These are phyloP conservation scores for Oasisia sp. DNA, from an alignment of 2,888 invertebrate genomes.

Conservation along the genomic window DNA sequence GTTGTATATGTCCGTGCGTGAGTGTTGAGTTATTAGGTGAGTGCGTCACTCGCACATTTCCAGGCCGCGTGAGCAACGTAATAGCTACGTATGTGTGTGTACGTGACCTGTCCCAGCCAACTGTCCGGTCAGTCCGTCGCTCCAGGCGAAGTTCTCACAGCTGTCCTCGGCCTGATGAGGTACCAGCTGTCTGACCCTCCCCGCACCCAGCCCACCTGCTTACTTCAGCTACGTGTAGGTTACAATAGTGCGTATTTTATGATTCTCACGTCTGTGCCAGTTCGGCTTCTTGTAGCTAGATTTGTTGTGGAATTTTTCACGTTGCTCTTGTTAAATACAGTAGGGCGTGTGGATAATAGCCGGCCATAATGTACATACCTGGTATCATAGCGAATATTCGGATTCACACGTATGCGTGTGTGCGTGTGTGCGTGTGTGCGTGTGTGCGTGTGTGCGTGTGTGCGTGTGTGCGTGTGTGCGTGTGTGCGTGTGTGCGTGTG, in stretches of 20 bases:
- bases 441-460: too few relatives aligned
- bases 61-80: not conserved
- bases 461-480: too few relatives aligned
- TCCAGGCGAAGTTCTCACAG: not conserved
- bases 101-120: not conserved
- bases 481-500: too few relatives aligned
- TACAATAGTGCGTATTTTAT: not conserved
- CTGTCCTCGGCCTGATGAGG: not conserved
- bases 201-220: not conserved
- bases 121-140: not conserved
- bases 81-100: not conserved
- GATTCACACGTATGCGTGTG: too few relatives aligned
- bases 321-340: too few relatives aligned
- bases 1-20: not conserved
- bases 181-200: not conserved
- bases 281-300: not conserved
- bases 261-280: not conserved
- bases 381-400: too few relatives aligned
- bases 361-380: too few relatives aligned
- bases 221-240: not conserved
- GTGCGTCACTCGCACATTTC: not conserved
- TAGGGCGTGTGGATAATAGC: too few relatives aligned
- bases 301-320: not conserved
- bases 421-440: too few relatives aligned
- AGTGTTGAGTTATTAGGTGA: not conserved